Base-by-base conservation (phyloP, 1,140 invertebrate species). In the Diabrotica virgifera region DNA sequence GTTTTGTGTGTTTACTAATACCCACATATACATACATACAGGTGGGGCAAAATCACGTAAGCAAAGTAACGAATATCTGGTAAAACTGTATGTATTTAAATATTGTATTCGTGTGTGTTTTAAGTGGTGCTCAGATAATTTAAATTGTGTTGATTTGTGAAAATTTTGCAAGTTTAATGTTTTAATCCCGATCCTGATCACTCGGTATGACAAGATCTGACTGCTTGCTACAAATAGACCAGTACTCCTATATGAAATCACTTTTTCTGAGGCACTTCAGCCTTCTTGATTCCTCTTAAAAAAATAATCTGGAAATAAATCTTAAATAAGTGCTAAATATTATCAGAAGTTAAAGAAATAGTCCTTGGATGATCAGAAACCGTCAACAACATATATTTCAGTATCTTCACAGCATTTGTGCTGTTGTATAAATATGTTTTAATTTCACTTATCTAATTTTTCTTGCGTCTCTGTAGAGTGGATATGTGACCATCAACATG, bases 21-120 rank as follows among this genome's bases (percentile, higher is more conserved):
- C 77, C 77, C 76, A 75, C 77, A 72, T 78, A 78, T 78, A 78
- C 76, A 76, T 78, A 78, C 74, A 78, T 76, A 77, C 76, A 79
- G 77, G 77, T 79, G 77, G 77, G 77, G 76, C 77, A 79, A 76
- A 79, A 77, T 79, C 77, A 79, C 76, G 77, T 79, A 79, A 79
- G 77, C 77, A 78, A 79, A 76, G 72, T 75, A 78, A 78, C 74
- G 70, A 77, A 74, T 78, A 77, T 77, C 74, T 78, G 77, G 77
- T 79, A 77, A 78, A 74, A 77, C 76, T 79, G 77, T 79, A 79
- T 79, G 77, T 79, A 78, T 78, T 73, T 76, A 70, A 76, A 73
- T 74, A 78, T 77, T 78, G 77, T 78, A 77, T 77, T 77, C 76
- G 74, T 78, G 76, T 78, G 75, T 78, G 76, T 77, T 73, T 71